Percentiles rank a stretch among this genome's conserved stretches.
phyloP scores from a whole-genome alignment of 1,140 invertebrate species.

The Drosophila yakuba region DNA sequence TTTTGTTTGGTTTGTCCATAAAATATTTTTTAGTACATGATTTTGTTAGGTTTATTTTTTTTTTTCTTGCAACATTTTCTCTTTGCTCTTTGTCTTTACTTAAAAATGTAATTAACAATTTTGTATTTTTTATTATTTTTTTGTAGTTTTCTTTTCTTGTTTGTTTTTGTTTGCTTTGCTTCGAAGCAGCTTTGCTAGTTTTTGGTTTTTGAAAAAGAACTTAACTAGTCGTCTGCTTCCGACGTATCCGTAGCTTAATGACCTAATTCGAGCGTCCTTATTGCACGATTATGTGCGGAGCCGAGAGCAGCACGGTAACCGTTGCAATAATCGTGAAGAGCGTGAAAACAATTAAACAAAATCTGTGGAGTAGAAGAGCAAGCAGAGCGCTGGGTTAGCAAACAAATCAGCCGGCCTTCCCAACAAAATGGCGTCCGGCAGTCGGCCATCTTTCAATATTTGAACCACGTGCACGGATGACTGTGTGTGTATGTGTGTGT shows the following conservation, averaged over 20 bases:
- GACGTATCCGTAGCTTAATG: constrained; percentile 59
- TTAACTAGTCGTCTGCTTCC: constrained; percentile 62
- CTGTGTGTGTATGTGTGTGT: constrained; percentile 10
- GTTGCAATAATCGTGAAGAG: constrained; percentile 98
- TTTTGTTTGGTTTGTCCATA: constrained; percentile 67
- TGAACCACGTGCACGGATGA: constrained; percentile 47
- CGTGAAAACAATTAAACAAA: constrained; percentile 98
- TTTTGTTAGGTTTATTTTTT: constrained; percentile 37
- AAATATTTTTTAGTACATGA: constrained; percentile 70
- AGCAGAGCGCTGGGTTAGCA: constrained; percentile 6
- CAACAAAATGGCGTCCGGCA: constrained; percentile 52
- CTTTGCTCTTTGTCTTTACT: constrained; percentile 49
- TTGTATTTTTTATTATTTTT: constrained; percentile 51
- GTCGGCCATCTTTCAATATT: constrained; percentile 59
- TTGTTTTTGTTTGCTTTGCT: constrained; percentile 46
- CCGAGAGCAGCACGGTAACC: constrained; percentile 95
- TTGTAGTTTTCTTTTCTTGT: neutral
- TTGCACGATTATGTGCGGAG: constrained; percentile 98
- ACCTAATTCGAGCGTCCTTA: constrained; percentile 86
- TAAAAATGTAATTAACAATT: constrained; percentile 84
- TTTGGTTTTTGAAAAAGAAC: constrained; percentile 73
- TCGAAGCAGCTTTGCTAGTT: constrained; percentile 67
- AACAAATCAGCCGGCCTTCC: constrained; percentile 7
- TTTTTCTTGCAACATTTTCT: constrained; percentile 36
- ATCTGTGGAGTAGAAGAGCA: constrained; percentile 86